Percentiles rank a stretch among this genome's conserved stretches.
Evolutionary conservation across 2,797 vertebrate species (phyloP).

Genomic region (Ispidina lecontei): DNA sequence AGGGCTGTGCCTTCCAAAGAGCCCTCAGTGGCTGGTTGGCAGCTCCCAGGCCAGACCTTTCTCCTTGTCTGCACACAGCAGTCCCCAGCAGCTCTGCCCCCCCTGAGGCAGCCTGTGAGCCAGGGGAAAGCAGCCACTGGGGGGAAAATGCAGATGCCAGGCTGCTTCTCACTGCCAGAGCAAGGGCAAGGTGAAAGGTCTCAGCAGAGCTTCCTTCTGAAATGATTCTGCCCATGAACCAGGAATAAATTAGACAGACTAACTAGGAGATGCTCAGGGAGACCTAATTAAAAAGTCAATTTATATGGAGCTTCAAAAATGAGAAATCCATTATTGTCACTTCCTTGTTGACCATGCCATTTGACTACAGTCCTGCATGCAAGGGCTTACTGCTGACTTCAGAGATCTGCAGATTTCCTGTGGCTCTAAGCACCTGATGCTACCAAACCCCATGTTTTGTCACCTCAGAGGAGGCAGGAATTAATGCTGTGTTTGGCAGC

Average conservation of each 20-base stretch:
- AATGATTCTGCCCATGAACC: neutral
- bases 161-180: neutral
- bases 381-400: neutral
- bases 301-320: neutral
- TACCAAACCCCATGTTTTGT: slow-evolving; percentile 49
- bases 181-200: neutral
- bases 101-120: neutral
- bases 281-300: neutral
- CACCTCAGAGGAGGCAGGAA: neutral
- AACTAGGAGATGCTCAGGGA: neutral
- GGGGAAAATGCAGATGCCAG: neutral
- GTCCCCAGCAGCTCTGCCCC: neutral
- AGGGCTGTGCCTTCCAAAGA: neutral
- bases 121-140: neutral
- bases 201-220: neutral
- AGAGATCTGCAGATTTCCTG: slow-evolving; percentile 26
- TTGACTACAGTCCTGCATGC: neutral
- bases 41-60: neutral
- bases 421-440: neutral
- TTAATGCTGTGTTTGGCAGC: slow-evolving; percentile 34
- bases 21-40: neutral
- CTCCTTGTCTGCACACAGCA: neutral
- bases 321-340: neutral
- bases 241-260: neutral
- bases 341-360: neutral